phyloP scores from a whole-genome alignment of 2,888 invertebrate genomes.

The Cordilura impudica region DNA sequence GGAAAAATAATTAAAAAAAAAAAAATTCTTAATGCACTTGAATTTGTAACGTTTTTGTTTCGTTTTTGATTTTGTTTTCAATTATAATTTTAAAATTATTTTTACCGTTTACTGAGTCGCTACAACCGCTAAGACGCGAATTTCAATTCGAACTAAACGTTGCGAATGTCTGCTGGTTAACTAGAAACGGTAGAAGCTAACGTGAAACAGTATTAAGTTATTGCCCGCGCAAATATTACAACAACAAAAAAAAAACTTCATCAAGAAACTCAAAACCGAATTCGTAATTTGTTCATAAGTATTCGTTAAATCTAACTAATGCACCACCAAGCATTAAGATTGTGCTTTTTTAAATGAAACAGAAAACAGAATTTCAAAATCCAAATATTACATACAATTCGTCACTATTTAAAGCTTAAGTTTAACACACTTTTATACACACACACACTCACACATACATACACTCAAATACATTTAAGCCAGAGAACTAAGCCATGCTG shows the following conservation, averaged over 20 bases:
- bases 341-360: no score
- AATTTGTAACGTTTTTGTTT: no score
- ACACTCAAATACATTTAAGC: neutral
- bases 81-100: constrained; percentile 14
- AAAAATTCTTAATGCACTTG: neutral
- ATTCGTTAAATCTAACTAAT: neutral
- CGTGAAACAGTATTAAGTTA: constrained; percentile 35
- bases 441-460: neutral
- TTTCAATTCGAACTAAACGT: constrained; percentile 74
- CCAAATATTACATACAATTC: constrained; percentile 13
- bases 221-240: neutral
- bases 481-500: neutral
- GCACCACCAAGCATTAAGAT: neutral
- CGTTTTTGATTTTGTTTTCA: neutral
- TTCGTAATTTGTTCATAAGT: constrained; percentile 17
- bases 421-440: neutral
- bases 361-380: constrained; percentile 37
- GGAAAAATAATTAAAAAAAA: neutral
- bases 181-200: constrained; percentile 56
- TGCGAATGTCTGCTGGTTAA: constrained; percentile 34
- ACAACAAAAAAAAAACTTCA: constrained; percentile 18
- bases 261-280: constrained; percentile 29
- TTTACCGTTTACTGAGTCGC: constrained; percentile 49
- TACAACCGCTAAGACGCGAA: constrained; percentile 74
- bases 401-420: constrained; percentile 36